Evolutionary conservation across 2,797 vertebrate genomes (phyloP).

Genomic region (Urophycis tenuis): DNA sequence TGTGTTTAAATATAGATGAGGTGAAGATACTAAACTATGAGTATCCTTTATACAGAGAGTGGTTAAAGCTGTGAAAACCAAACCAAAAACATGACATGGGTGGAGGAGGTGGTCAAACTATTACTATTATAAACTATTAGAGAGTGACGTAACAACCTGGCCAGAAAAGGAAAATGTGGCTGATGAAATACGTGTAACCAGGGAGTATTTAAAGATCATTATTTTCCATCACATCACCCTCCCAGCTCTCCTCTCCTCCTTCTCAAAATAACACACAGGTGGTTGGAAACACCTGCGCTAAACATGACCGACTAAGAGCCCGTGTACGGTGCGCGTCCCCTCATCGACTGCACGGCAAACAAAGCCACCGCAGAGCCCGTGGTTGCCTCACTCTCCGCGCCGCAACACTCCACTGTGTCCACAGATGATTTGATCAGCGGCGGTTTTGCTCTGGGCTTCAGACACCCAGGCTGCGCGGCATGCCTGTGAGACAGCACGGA

Average conservation of each 20-base stretch:
- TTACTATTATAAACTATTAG: background rate
- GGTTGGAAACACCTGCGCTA: no score
- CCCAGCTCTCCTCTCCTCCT: background rate
- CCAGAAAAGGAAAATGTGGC: background rate
- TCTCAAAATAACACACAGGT: background rate
- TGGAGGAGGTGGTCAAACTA: background rate
- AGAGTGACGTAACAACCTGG: background rate
- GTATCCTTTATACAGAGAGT: background rate
- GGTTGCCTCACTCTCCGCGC: background rate
- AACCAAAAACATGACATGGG: background rate
- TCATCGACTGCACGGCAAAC: background rate
- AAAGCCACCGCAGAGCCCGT: no score
- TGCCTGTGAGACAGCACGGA: background rate
- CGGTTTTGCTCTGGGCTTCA: background rate
- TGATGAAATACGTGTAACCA: background rate
- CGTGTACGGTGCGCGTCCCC: background rate
- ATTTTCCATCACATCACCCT: background rate
- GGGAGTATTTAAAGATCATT: background rate
- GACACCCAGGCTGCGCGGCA: background rate
- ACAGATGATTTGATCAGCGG: background rate
- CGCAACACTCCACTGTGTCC: background rate
- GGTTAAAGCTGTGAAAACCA: background rate
- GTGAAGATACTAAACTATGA: background rate
- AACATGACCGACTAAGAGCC: background rate
- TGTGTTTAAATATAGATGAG: slow-evolving; percentile 1